Evolutionary conservation across 2,888 invertebrate species (phyloP).

Genomic region (Drosophila anceps): DNA sequence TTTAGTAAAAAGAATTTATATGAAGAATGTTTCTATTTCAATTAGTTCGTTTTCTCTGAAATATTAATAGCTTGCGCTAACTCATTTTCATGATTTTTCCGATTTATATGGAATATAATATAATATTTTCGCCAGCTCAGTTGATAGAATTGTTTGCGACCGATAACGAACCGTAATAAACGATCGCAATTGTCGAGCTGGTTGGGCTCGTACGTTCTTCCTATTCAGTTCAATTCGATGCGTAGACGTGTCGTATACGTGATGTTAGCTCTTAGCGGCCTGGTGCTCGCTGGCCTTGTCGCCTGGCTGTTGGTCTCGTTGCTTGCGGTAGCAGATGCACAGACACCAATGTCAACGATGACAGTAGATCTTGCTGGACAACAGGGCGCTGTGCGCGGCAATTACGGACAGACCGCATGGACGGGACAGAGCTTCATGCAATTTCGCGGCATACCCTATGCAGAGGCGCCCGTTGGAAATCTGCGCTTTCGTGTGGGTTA

Average conservation of each 20-base stretch:
- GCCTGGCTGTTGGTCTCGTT: constrained; percentile 49
- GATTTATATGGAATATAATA: constrained; percentile 4
- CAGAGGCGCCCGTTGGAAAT: constrained; percentile 79
- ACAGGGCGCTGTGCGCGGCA: constrained; percentile 80
- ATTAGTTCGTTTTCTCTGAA: background rate
- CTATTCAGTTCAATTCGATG: constrained; percentile 49
- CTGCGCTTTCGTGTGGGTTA: constrained; percentile 80
- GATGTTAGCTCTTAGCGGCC: constrained; percentile 60
- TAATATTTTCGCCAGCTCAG: constrained; percentile 2
- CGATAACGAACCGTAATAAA: constrained; percentile 41
- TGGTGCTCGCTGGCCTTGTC: constrained; percentile 42
- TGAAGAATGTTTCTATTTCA: background rate
- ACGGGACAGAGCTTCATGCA: constrained; percentile 79
- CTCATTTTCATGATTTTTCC: constrained; percentile 16
- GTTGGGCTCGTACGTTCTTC: constrained; percentile 3
- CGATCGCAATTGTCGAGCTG: constrained; percentile 17
- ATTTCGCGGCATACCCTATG: constrained; percentile 84
- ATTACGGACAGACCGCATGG: constrained; percentile 77
- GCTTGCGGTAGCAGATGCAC: constrained; percentile 24
- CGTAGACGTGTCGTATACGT: constrained; percentile 62
- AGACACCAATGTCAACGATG: constrained; percentile 26
- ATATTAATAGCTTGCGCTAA: background rate
- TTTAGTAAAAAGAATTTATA: background rate
- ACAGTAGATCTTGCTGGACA: constrained; percentile 61
- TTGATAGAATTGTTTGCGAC: constrained; percentile 12